Base-by-base conservation (phyloP, 1,140 invertebrate genomes). In the Aethina tumida region DNA sequence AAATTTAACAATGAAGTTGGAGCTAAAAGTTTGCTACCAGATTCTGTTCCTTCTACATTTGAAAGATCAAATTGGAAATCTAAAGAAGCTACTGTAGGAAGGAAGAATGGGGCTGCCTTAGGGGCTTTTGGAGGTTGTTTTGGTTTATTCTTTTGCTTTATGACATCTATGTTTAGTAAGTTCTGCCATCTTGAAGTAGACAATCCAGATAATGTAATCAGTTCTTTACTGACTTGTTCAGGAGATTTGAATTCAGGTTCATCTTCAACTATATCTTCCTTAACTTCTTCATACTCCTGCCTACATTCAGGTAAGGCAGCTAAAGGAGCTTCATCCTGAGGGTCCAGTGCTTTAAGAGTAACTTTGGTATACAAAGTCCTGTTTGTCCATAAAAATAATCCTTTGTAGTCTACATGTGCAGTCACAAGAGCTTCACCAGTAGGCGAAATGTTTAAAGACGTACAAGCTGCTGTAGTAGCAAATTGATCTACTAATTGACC, bases 321-420 rank as follows among this genome's bases (percentile, higher is more conserved):
- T 12, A 71, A 49, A 2, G 72, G 69, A 14, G 84, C 73, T 24
- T 73, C 59, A 41, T 67, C 70, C 35, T 68, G 60, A 1, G 64
- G 53, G 5, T 69, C 71, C 12, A 97, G 67, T 0, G 86, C 79
- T 53, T 75, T 76, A 2, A 97, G 63, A 13, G 82, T 78, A 3
- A 96, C 66, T 52, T 83, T 79, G 16, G 76, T 68, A 53, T 86
- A 97, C 0, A 97, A 58, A 0, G 83, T 82, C 45, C 77, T 80
- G 64, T 98, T 98, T 0, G 82, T 79, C 95, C 95, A 99, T 6
- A 98, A 64, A 56, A 87, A 95, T 20, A 99, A 74, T 0, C 93
- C 94, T 15, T 95, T 56, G 55, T 92, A 76, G 42, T 86, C 82
- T 1, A 86, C 75, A 58, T 98, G 93, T 0, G 81, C 73, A 2